A percentile compares a stretch with the other conserved stretches of the same genome.
These are phyloP conservation scores for Toxotes lorentzi DNA, from an alignment of 2,797 vertebrate genomes.

Conservation along the genomic window DNA sequence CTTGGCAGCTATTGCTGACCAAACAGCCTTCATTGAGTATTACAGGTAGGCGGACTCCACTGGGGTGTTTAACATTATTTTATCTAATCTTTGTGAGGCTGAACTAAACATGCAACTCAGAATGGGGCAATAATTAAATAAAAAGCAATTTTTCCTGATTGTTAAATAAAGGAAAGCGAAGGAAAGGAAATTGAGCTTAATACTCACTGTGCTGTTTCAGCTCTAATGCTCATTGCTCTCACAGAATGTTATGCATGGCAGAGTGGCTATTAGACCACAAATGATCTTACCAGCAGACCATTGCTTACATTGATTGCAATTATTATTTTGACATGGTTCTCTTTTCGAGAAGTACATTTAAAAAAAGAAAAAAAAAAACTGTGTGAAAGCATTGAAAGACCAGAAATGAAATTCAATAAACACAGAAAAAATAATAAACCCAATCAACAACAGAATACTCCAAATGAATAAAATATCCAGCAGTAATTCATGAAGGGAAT, in stretches of 20 bases:
- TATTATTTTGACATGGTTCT: constrained; percentile 40
- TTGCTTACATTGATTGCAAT: constrained; percentile 52
- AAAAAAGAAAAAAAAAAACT: background rate
- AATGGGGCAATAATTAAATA: constrained; percentile 29
- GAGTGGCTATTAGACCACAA: constrained; percentile 57
- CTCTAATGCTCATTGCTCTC: constrained; percentile 25
- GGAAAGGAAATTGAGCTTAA: constrained; percentile 68
- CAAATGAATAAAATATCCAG: constrained; percentile 55
- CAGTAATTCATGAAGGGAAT: constrained; percentile 26
- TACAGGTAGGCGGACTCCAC: constrained; percentile 87
- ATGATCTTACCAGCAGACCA: constrained; percentile 44
- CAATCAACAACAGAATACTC: constrained; percentile 42
- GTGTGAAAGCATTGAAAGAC: constrained; percentile 3
- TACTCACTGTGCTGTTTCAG: constrained; percentile 49
- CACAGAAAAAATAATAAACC: constrained; percentile 14
- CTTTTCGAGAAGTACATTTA: constrained; percentile 34
- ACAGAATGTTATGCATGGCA: constrained; percentile 35
- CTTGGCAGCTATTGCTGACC: constrained; percentile 83
- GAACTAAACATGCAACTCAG: constrained; percentile 45
- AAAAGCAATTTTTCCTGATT: constrained; percentile 70
- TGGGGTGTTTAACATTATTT: constrained; percentile 24
- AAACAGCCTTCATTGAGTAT: constrained; percentile 87
- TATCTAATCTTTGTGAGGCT: constrained; percentile 24
- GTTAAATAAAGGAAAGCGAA: constrained; percentile 70
- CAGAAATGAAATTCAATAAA: constrained; percentile 35